A percentile compares a stretch with the other conserved stretches of the same genome.
Conservation (phyloP, 2,888 invertebrate species). For the Diogma glabrata region DNA sequence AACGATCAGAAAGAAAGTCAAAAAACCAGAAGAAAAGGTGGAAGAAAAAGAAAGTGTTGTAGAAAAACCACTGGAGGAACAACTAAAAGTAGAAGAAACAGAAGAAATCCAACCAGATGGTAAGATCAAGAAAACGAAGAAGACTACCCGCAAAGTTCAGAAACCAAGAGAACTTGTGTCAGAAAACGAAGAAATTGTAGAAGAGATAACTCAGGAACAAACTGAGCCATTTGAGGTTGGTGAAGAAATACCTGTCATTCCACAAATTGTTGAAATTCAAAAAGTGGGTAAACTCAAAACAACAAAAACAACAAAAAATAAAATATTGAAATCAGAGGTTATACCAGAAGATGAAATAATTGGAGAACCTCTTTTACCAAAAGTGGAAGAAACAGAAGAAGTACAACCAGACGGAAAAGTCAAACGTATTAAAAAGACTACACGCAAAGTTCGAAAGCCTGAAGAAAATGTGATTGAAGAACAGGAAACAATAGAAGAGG, state of each 20-base stretch:
- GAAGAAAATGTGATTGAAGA: conserved; percentile 24
- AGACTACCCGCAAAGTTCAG: conserved; percentile 18
- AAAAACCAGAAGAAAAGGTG: conserved; percentile 20
- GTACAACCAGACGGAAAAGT: conserved; percentile 16
- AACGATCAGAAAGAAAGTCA: conserved; percentile 18
- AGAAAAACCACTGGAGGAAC: conserved; percentile 5
- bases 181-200: conserved; percentile 15
- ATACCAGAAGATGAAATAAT: conserved; percentile 14
- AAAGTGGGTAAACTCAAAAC: conserved; percentile 25
- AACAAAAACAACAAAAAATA: conserved; percentile 25
- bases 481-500: conserved; percentile 28
- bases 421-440: neutral
- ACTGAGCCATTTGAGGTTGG: conserved; percentile 25
- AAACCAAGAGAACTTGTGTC: conserved; percentile 20
- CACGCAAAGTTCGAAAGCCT: conserved; percentile 1
- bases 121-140: conserved; percentile 12
- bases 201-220: conserved; percentile 19
- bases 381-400: conserved; percentile 14
- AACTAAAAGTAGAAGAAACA: conserved; percentile 7
- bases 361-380: conserved; percentile 3
- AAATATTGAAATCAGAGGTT: conserved; percentile 15
- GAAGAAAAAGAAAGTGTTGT: conserved; percentile 20
- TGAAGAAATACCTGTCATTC: conserved; percentile 20
- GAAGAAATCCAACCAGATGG: conserved; percentile 18
- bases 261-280: conserved; percentile 17